A percentile compares a stretch with the other conserved stretches of the same genome.
Conservation (phyloP, 2,113 vertebrate species). For the Pseudorhombus dupliciocellatus region DNA sequence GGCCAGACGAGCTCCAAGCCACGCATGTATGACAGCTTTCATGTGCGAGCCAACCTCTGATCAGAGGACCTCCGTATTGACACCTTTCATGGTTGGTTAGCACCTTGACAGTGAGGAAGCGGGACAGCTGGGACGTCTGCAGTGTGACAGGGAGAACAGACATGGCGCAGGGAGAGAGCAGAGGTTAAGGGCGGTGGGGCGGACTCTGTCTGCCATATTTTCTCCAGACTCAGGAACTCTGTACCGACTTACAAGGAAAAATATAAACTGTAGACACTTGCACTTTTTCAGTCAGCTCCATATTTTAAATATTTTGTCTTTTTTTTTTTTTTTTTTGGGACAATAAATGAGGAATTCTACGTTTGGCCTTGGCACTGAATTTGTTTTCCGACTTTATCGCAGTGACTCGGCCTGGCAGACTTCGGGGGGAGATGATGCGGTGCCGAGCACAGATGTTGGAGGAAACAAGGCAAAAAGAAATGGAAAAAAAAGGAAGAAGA, state of each 20-base stretch:
- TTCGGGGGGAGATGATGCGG: background rate
- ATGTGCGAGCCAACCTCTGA: conserved; percentile 64
- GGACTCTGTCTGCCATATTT: conserved; percentile 44
- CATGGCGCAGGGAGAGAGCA: conserved; percentile 20
- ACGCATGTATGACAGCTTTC: conserved; percentile 60
- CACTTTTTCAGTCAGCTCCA: conserved; percentile 18
- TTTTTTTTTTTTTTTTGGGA: background rate
- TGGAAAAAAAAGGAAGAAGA: conserved; percentile 1
- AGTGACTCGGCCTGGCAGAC: conserved; percentile 37
- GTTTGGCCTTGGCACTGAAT: conserved; percentile 42
- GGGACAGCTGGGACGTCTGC: conserved; percentile 58
- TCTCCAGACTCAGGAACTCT: conserved; percentile 19
- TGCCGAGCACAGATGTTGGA: background rate
- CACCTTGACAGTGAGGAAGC: conserved; percentile 66
- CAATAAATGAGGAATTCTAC: conserved; percentile 30
- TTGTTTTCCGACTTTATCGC: conserved; percentile 53
- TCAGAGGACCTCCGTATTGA: conserved; percentile 66
- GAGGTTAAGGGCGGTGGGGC: conserved; percentile 39
- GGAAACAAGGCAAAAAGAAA: background rate
- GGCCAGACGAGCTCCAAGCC: conserved; percentile 40
- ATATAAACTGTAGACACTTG: conserved; percentile 31
- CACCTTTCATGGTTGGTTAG: conserved; percentile 74
- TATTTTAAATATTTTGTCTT: conserved; percentile 46
- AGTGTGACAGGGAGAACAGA: conserved; percentile 34
- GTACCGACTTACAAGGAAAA: conserved; percentile 6